Evolutionary conservation across 2,888 invertebrate species (phyloP).

Genomic region (Halictus ligatus): DNA sequence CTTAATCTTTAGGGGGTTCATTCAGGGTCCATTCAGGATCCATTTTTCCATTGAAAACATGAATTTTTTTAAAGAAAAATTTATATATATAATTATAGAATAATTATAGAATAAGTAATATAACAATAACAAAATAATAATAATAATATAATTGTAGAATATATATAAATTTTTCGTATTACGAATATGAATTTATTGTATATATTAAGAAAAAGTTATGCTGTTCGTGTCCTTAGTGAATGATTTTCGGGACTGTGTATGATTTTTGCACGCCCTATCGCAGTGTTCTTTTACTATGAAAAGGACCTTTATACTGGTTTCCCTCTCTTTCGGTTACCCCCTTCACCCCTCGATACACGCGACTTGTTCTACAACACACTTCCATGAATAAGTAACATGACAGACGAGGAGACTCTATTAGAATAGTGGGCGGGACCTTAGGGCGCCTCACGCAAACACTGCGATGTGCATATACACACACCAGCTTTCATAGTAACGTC

Average conservation of each 20-base stretch:
- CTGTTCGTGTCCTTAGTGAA: background rate
- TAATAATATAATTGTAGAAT: too few species aligned
- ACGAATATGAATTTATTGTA: too few species aligned
- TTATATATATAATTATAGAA: too few species aligned
- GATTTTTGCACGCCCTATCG: slow-evolving; percentile 28
- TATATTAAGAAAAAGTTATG: background rate
- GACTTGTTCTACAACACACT: slow-evolving; percentile 44
- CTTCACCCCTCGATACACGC: slow-evolving; percentile 42
- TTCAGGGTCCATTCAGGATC: too few species aligned
- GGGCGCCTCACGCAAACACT: slow-evolving; percentile 62
- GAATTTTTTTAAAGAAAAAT: too few species aligned
- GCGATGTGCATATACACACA: slow-evolving; percentile 9
- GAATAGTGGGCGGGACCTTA: slow-evolving; percentile 57
- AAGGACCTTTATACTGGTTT: slow-evolving; percentile 37
- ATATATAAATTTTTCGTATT: too few species aligned
- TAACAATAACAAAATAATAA: too few species aligned
- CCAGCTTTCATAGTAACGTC: slow-evolving; percentile 19
- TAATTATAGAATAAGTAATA: too few species aligned
- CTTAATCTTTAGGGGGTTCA: too few species aligned
- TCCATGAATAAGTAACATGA: slow-evolving; percentile 55
- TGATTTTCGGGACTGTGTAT: slow-evolving; percentile 26
- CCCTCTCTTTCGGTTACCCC: slow-evolving; percentile 35
- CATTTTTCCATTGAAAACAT: background rate
- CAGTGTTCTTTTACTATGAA: slow-evolving; percentile 42
- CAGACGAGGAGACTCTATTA: slow-evolving; percentile 55